These are phyloP conservation scores for Hoplostethus mediterraneus DNA, from an alignment of 2,797 vertebrate species.

Conservation along the genomic window DNA sequence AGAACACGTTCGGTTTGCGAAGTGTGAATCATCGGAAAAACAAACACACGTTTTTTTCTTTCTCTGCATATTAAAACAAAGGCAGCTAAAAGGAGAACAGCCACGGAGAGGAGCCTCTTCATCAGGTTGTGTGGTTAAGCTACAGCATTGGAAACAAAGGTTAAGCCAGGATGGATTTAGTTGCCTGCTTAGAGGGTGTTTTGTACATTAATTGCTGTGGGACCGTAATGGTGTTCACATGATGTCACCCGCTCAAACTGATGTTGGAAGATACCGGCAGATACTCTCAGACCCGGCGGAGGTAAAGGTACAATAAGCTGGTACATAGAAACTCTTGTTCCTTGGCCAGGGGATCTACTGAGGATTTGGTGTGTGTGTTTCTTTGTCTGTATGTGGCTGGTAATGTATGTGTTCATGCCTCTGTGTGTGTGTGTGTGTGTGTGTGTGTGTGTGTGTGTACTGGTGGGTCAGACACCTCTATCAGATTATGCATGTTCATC, in stretches of 20 bases:
- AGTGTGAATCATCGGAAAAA: conserved; percentile 50
- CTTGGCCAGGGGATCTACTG: neutral
- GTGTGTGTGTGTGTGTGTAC: neutral
- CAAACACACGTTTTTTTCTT: conserved; percentile 37
- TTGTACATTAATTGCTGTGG: conserved; percentile 59
- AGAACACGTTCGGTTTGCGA: conserved; percentile 44
- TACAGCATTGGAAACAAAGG: conserved; percentile 58
- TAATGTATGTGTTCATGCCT: neutral
- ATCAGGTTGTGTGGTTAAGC: conserved; percentile 65
- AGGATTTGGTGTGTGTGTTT: neutral
- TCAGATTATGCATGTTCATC: conserved; percentile 7
- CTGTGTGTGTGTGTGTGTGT: neutral
- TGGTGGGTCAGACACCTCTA: conserved; percentile 16
- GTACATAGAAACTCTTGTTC: neutral
- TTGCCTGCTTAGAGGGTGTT: conserved; percentile 61
- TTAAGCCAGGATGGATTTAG: conserved; percentile 67
- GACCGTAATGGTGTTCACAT: conserved; percentile 6
- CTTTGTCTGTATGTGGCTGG: neutral
- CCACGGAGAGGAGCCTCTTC: conserved; percentile 47
- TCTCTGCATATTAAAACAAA: conserved; percentile 65
- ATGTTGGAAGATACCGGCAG: conserved; percentile 36
- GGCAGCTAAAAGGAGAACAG: conserved; percentile 58
- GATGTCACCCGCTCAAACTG: conserved; percentile 38
- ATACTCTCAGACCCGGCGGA: neutral
- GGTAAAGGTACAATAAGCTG: neutral